These are phyloP conservation scores for Dasyurus viverrinus DNA, from an alignment of 2,113 vertebrate genomes.

Conservation along the genomic window DNA sequence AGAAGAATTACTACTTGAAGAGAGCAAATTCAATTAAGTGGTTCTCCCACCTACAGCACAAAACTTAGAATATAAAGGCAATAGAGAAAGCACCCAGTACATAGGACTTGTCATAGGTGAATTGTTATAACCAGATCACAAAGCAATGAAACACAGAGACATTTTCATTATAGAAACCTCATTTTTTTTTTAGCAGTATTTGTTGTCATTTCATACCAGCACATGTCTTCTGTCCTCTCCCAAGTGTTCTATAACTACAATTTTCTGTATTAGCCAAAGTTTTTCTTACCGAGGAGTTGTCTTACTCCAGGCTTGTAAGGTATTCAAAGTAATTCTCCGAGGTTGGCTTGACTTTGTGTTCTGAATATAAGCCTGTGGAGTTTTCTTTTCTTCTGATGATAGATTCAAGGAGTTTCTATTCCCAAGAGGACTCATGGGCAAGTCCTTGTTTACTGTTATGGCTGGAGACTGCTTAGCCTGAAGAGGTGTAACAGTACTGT, in stretches of 20 bases:
- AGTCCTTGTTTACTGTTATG: slow-evolving; percentile 68
- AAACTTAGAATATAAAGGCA: accelerated
- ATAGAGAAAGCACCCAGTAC: accelerated
- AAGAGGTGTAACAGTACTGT: slow-evolving; percentile 71
- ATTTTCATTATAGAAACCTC: background rate
- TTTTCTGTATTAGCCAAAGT: accelerated
- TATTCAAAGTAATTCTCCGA: slow-evolving; percentile 93
- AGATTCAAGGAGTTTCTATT: slow-evolving; percentile 52
- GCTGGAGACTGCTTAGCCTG: slow-evolving; percentile 30
- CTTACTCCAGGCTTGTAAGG: slow-evolving; percentile 94
- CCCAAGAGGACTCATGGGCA: slow-evolving; percentile 28
- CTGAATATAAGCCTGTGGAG: slow-evolving; percentile 67
- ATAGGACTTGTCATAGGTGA: background rate
- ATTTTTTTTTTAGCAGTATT: background rate
- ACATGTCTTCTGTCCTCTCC: background rate
- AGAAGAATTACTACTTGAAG: background rate
- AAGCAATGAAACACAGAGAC: background rate
- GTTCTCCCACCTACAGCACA: background rate
- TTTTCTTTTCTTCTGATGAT: slow-evolving; percentile 85
- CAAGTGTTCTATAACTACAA: background rate
- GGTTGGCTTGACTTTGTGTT: slow-evolving; percentile 84
- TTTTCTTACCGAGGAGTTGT: slow-evolving; percentile 89
- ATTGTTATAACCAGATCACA: background rate
- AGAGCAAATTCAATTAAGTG: background rate
- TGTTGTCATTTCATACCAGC: background rate